A percentile compares a stretch with the other conserved stretches of the same genome.
Conservation (phyloP, 2,888 invertebrate species). For the Drosophila koepferae region DNA sequence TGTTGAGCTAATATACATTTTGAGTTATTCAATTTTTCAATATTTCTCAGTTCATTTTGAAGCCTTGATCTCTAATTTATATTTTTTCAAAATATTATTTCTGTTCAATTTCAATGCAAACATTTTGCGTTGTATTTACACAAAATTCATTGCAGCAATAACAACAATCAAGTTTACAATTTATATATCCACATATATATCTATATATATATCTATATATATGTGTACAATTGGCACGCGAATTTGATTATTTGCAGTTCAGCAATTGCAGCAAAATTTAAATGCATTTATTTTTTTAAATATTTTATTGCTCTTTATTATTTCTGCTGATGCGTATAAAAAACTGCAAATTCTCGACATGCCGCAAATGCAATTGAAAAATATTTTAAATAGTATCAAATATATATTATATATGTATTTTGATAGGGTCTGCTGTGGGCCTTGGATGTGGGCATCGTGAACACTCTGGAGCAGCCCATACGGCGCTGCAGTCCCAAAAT, state of each 20-base stretch:
- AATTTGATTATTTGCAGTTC: conserved; percentile 49
- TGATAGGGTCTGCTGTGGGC: conserved; percentile 87
- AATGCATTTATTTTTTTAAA: conserved; percentile 15
- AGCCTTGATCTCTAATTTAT: conserved; percentile 13
- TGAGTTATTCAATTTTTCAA: neutral
- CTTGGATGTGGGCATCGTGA: conserved; percentile 87
- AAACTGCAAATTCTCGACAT: conserved; percentile 20
- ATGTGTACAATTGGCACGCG: conserved; percentile 45
- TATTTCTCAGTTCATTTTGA: neutral
- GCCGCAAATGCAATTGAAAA: conserved; percentile 22
- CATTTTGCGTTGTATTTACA: conserved; percentile 12
- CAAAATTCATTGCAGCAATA: conserved; percentile 29
- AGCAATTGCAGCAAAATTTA: conserved; percentile 33
- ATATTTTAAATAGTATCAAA: conserved; percentile 24
- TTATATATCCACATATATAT: neutral
- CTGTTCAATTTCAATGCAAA: conserved; percentile 9
- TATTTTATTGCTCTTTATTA: conserved; percentile 10
- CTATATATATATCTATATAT: neutral
- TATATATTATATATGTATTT: conserved; percentile 1
- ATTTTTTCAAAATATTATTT: neutral
- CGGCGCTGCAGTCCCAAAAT: conserved; percentile 88
- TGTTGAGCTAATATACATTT: neutral
- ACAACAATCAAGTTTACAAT: neutral
- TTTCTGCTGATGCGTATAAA: conserved; percentile 30
- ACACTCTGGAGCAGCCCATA: conserved; percentile 87